These are phyloP conservation scores for Loris lydekkerianus DNA, from an alignment of 2,797 vertebrate genomes.

Conservation along the genomic window DNA sequence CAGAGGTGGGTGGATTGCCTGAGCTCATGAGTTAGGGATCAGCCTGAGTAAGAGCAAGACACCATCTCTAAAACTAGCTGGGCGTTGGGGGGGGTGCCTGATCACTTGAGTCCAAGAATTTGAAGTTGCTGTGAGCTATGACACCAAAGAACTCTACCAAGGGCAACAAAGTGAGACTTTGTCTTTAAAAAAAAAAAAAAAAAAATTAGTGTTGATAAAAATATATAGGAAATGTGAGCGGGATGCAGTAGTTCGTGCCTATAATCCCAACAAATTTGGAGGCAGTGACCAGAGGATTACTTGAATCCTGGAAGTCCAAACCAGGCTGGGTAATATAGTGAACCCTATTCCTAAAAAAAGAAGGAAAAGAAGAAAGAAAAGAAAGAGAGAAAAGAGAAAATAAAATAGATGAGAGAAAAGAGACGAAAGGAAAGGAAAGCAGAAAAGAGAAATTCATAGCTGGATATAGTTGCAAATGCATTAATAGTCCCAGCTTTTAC, in stretches of 20 bases:
- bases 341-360: background rate
- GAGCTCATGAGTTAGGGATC: too few relatives aligned
- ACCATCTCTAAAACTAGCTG: too few relatives aligned
- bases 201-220: background rate
- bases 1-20: too few relatives aligned
- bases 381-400: too few relatives aligned
- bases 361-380: background rate
- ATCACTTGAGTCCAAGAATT: too few relatives aligned
- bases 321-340: background rate
- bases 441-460: background rate
- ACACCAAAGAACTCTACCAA: too few relatives aligned
- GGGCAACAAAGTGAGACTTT: too few relatives aligned
- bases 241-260: background rate
- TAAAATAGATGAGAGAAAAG: too few relatives aligned
- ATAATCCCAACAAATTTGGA: background rate
- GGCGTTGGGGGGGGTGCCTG: too few relatives aligned
- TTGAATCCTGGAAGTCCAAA: background rate
- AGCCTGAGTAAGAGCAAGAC: too few relatives aligned
- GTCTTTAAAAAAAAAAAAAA: too few relatives aligned
- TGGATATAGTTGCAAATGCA: background rate
- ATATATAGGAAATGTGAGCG: background rate
- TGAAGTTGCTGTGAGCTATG: too few relatives aligned
- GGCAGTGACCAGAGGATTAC: background rate
- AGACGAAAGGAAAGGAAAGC: background rate
- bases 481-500: background rate